phyloP scores from a whole-genome alignment of 2,888 invertebrate species.

The Polyommatus icarus region DNA sequence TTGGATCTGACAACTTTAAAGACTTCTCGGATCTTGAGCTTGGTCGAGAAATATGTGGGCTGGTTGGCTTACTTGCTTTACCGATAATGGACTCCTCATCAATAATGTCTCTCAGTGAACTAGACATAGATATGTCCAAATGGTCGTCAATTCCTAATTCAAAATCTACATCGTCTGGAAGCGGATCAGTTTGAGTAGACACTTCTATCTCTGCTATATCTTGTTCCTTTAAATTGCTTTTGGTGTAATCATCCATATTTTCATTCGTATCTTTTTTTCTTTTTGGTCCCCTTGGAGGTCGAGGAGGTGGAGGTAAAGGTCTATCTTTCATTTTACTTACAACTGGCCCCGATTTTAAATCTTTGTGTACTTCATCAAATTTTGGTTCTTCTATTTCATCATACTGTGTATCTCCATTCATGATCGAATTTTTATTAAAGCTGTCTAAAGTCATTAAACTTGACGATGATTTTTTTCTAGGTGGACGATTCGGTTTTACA shows the following conservation, averaged over 20 bases:
- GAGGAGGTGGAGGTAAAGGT: slow-evolving; percentile 91
- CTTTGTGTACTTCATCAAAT: slow-evolving; percentile 81
- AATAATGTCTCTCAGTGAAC: slow-evolving; percentile 68
- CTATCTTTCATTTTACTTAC: slow-evolving; percentile 91
- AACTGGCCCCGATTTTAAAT: slow-evolving; percentile 87
- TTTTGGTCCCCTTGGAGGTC: slow-evolving; percentile 86
- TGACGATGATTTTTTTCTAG: slow-evolving; percentile 81
- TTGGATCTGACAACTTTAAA: slow-evolving; percentile 77
- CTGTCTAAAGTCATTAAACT: slow-evolving; percentile 78
- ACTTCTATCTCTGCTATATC: slow-evolving; percentile 84
- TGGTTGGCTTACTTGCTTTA: slow-evolving; percentile 73
- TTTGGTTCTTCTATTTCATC: slow-evolving; percentile 82
- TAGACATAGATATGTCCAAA: slow-evolving; percentile 71
- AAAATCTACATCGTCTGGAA: slow-evolving; percentile 88
- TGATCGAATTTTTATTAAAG: slow-evolving; percentile 63
- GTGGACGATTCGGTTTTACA: slow-evolving; percentile 81
- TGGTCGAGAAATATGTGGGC: slow-evolving; percentile 72
- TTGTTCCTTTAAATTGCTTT: slow-evolving; percentile 51
- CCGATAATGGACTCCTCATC: slow-evolving; percentile 79
- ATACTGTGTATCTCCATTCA: slow-evolving; percentile 77
- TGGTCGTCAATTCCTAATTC: slow-evolving; percentile 79
- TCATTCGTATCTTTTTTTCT: slow-evolving; percentile 58
- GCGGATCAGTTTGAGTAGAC: slow-evolving; percentile 91
- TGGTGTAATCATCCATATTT: slow-evolving; percentile 41
- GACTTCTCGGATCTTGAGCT: slow-evolving; percentile 81